Evolutionary conservation across 2,797 vertebrate species (phyloP).

Genomic region (Tamandua tetradactyla): DNA sequence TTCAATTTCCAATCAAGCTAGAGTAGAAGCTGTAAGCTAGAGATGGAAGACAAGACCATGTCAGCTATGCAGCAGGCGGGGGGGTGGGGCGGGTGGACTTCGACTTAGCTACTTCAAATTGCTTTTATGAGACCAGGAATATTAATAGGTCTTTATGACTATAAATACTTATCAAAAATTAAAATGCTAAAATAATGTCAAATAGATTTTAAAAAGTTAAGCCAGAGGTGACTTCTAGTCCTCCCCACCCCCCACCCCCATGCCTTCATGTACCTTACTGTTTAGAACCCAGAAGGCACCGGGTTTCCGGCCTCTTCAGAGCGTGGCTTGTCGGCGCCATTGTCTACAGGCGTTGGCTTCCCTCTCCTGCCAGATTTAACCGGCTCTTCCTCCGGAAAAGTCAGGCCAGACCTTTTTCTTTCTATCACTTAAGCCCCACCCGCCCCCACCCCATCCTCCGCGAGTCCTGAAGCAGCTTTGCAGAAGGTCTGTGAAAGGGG

Average conservation of each 20-base stretch:
- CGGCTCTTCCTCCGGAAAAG: fast-evolving
- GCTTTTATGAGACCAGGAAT: background rate
- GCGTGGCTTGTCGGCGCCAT: fast-evolving
- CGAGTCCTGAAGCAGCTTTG: background rate
- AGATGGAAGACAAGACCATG: background rate
- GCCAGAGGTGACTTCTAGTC: background rate
- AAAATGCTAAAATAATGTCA: background rate
- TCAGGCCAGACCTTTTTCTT: fast-evolving
- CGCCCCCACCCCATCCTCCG: fast-evolving
- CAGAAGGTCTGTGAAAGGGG: slow-evolving; percentile 31
- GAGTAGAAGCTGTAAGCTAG: background rate
- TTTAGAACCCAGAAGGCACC: background rate
- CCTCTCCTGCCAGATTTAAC: fast-evolving
- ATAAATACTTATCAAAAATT: background rate
- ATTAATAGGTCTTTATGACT: background rate
- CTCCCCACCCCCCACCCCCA: fast-evolving
- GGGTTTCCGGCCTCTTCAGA: background rate
- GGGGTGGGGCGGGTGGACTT: fast-evolving
- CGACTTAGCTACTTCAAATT: background rate
- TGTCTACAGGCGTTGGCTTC: fast-evolving
- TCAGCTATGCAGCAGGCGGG: fast-evolving
- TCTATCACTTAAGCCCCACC: fast-evolving
- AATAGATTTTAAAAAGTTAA: slow-evolving; percentile 13
- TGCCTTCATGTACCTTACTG: fast-evolving
- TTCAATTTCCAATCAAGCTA: background rate